Percentiles rank a stretch among this genome's conserved stretches.
These are phyloP conservation scores for Dryocosmus kuriphilus DNA, from an alignment of 2,888 invertebrate genomes.

Conservation along the genomic window DNA sequence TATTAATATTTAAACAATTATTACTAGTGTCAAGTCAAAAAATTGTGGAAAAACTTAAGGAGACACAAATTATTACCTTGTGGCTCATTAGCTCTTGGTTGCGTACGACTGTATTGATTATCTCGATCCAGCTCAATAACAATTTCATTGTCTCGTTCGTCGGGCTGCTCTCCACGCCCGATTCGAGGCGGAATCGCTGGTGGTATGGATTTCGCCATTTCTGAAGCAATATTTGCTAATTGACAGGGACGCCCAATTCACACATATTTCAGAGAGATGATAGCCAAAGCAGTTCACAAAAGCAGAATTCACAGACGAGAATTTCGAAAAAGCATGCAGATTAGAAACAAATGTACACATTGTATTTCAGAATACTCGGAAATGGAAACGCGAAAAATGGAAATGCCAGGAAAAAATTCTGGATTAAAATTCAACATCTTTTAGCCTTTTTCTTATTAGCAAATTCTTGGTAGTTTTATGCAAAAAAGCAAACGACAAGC, in stretches of 20 bases:
- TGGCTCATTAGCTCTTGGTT: constrained; percentile 77
- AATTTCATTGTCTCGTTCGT: constrained; percentile 83
- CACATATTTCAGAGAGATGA: constrained; percentile 54
- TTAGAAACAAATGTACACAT: neutral
- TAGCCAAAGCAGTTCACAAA: constrained; percentile 22
- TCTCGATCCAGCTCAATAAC: constrained; percentile 83
- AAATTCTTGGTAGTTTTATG: constrained; percentile 11
- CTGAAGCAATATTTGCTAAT: constrained; percentile 75
- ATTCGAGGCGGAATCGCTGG: constrained; percentile 77
- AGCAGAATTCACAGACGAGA: neutral
- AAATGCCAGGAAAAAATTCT: neutral
- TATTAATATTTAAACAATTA: neutral
- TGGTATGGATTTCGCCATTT: constrained; percentile 75
- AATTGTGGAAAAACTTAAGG: neutral
- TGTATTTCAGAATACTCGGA: neutral
- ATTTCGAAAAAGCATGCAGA: constrained; percentile 1
- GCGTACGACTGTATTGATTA: constrained; percentile 82
- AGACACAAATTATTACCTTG: constrained; percentile 72
- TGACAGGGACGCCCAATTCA: constrained; percentile 58
- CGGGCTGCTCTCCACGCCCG: constrained; percentile 79
- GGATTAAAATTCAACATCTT: constrained; percentile 4
- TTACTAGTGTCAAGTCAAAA: neutral
- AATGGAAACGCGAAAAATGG: neutral
- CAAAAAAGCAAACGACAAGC: constrained; percentile 25
- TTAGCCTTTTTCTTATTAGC: neutral